These are phyloP conservation scores for Scyliorhinus canicula DNA, from an alignment of 2,797 vertebrate species.

Conservation along the genomic window DNA sequence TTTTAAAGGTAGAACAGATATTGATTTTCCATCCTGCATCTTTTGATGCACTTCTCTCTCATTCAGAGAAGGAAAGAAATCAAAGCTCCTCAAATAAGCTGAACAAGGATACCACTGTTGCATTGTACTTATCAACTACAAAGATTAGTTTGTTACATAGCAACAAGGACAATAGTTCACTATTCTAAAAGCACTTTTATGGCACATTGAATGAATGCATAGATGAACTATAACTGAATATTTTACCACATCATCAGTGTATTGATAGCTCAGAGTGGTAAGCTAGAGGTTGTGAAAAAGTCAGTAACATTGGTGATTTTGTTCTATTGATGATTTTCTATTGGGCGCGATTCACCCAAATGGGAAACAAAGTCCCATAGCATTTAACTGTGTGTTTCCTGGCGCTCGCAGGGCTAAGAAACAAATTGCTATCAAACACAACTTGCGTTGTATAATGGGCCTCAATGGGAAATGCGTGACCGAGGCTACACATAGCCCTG, in stretches of 20 bases:
- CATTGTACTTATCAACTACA: background rate
- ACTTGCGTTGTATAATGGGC: too few relatives aligned
- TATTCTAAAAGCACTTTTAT: constrained; percentile 7
- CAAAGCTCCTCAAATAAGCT: background rate
- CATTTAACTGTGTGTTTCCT: too few relatives aligned
- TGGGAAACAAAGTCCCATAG: too few relatives aligned
- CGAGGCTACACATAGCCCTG: too few relatives aligned
- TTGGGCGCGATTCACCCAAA: too few relatives aligned
- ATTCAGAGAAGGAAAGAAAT: constrained; percentile 23
- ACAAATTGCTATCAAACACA: too few relatives aligned
- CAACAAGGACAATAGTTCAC: constrained; percentile 7
- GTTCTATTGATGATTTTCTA: background rate
- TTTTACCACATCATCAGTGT: background rate
- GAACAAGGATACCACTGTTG: background rate
- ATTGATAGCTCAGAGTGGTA: background rate
- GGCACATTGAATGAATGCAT: constrained; percentile 20
- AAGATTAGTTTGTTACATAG: constrained; percentile 32
- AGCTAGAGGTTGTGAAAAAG: background rate
- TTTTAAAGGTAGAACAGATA: background rate
- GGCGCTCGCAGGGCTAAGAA: too few relatives aligned
- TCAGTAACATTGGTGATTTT: background rate
- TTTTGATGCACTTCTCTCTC: background rate
- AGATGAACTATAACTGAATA: background rate
- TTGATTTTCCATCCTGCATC: constrained; percentile 20
- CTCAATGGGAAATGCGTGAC: too few relatives aligned